Base-by-base conservation (phyloP, 2,113 vertebrate genomes). In the Struthidea cinerea region DNA sequence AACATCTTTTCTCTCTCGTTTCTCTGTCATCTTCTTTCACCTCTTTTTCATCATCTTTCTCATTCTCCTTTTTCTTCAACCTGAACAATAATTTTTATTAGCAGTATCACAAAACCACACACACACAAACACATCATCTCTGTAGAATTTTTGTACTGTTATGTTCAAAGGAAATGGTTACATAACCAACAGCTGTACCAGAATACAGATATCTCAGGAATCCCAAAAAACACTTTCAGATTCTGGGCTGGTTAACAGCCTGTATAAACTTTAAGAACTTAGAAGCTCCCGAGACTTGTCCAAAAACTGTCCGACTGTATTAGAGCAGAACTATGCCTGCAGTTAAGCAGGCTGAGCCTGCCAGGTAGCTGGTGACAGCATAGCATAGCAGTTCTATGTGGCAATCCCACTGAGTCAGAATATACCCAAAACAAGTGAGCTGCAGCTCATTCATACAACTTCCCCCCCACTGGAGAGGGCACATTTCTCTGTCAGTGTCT, bases 1-100 rank as follows among this genome's bases (percentile, higher is more conserved):
- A 99, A 92, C 99, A 99, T 6, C 99, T 99, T 67, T 99, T 97
- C 96, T 99, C 99, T 97, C 99, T 98, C 23, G 98, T 98, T 91
- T 99, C 99, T 41, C 98, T 98, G 11, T 99, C 99, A 23, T 99
- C 99, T 93, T 99, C 99, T 91, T 99, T 99, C 13, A 97, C 82
- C 94, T 98, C 98, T 73, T 98, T 98, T 50, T 99, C 99, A 77
- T 99, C 99, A 60, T 99, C 99, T 94, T 99, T 99, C 79, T 99
- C 99, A 39, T 98, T 99, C 93, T 99, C 99, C 95, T 99, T 99
- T 97, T 99, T 99, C 98, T 99, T 99, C 92, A 99, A 98, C 96
- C 99, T 99, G 96, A 96, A 90, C 41, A 95, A 71, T 44, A 95
- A 89, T 79, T 96, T 97, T 86, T 94, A 71, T 87, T 76, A 96